Conservation (phyloP, 2,888 invertebrate genomes). For the Cerceris rybyensis region DNA sequence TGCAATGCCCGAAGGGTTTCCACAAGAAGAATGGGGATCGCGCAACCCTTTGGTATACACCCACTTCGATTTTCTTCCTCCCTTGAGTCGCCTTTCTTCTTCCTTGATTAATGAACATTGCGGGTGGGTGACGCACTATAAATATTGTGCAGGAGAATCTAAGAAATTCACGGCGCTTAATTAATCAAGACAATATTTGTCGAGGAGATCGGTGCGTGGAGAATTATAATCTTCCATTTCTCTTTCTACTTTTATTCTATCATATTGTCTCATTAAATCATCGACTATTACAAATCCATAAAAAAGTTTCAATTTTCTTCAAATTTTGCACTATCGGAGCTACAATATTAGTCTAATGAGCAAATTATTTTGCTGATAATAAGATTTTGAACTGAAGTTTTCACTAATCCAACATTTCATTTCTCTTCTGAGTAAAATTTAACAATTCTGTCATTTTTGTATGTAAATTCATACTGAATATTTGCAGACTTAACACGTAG, state of each 20-base stretch:
- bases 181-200: conserved; percentile 2
- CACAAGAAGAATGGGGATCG: neutral
- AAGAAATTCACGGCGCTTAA: neutral
- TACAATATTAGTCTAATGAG: no score
- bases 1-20: neutral
- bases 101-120: conserved; percentile 6
- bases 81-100: neutral
- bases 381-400: no score
- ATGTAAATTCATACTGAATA: no score
- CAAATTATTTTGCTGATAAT: no score
- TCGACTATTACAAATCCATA: no score
- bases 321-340: no score
- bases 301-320: no score
- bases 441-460: no score
- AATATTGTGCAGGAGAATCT: neutral
- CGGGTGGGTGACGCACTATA: conserved; percentile 6
- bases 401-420: no score
- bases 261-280: neutral
- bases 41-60: neutral
- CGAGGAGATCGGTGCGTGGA: neutral
- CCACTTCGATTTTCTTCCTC: neutral
- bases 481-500: no score
- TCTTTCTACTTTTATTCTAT: neutral
- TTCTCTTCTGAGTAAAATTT: no score
- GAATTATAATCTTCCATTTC: neutral